Percentiles rank a stretch among this genome's conserved stretches.
These are phyloP conservation scores for Myotis davidii DNA, from an alignment of 2,113 vertebrate species.

Conservation along the genomic window DNA sequence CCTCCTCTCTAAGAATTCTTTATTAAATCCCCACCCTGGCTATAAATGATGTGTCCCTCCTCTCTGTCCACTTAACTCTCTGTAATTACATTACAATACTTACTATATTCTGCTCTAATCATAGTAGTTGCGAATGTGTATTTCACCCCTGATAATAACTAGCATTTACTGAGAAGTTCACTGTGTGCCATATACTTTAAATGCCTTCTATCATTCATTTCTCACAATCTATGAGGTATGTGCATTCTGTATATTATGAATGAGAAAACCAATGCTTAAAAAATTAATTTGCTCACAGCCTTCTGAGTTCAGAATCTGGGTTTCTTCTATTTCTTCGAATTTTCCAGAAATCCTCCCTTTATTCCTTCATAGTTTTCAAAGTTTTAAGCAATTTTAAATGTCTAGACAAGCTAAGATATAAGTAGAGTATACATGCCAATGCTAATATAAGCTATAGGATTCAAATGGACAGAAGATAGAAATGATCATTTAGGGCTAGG, in stretches of 20 bases:
- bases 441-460: background rate
- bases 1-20: background rate
- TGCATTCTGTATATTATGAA: background rate
- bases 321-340: background rate
- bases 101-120: background rate
- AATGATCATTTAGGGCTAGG: background rate
- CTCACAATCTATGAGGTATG: background rate
- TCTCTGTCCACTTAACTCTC: background rate
- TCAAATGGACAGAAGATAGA: background rate
- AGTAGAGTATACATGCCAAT: background rate
- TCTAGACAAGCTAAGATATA: background rate
- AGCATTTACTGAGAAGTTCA: background rate
- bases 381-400: constrained; percentile 30
- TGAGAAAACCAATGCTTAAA: background rate
- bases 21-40: background rate
- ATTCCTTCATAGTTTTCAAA: background rate
- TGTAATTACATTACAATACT: background rate
- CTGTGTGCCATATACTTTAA: background rate
- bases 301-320: background rate
- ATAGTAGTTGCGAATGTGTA: background rate
- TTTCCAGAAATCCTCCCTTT: background rate
- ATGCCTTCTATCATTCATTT: background rate
- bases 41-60: background rate
- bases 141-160: constrained; percentile 1
- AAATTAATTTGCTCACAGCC: background rate